A percentile compares a stretch with the other conserved stretches of the same genome.
These are phyloP conservation scores for Machimus rusticus DNA, from an alignment of 2,888 invertebrate genomes.

Conservation along the genomic window DNA sequence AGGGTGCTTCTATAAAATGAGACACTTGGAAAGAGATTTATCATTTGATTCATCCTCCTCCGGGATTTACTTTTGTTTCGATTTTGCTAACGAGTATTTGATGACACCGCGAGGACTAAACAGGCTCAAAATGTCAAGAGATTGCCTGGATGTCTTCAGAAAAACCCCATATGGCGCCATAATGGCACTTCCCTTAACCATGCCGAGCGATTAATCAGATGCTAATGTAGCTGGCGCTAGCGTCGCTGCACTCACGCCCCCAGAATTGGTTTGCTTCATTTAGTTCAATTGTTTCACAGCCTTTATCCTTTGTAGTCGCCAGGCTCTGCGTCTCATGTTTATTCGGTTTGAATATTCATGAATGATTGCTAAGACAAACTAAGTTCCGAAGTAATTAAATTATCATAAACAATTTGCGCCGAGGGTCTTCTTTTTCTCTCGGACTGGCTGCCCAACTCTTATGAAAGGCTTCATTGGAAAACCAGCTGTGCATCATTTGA, in stretches of 20 bases:
- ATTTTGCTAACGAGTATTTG: conserved; percentile 44
- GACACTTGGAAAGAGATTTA: conserved; percentile 42
- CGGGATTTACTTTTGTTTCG: conserved; percentile 38
- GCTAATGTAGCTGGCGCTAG: conserved; percentile 35
- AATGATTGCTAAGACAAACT: conserved; percentile 29
- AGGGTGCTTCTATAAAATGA: conserved; percentile 9
- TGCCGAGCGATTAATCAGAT: conserved; percentile 43
- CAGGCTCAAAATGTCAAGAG: conserved; percentile 35
- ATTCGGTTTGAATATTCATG: conserved; percentile 44
- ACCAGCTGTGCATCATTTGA: no score
- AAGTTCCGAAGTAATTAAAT: conserved; percentile 42
- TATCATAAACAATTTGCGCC: conserved; percentile 43
- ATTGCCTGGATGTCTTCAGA: conserved; percentile 1
- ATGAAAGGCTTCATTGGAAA: not conserved
- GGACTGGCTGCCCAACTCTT: not conserved
- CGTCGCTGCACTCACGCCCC: conserved; percentile 22
- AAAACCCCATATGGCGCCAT: conserved; percentile 44
- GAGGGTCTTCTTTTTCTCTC: not conserved
- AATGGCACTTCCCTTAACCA: not conserved
- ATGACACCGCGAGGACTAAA: conserved; percentile 41
- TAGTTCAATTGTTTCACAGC: conserved; percentile 24
- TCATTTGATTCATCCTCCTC: conserved; percentile 38
- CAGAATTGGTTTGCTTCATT: conserved; percentile 42
- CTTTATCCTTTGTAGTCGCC: not conserved
- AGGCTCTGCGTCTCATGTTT: not conserved